Conservation (phyloP, 2,797 vertebrate genomes). For the Gastrophryne carolinensis region DNA sequence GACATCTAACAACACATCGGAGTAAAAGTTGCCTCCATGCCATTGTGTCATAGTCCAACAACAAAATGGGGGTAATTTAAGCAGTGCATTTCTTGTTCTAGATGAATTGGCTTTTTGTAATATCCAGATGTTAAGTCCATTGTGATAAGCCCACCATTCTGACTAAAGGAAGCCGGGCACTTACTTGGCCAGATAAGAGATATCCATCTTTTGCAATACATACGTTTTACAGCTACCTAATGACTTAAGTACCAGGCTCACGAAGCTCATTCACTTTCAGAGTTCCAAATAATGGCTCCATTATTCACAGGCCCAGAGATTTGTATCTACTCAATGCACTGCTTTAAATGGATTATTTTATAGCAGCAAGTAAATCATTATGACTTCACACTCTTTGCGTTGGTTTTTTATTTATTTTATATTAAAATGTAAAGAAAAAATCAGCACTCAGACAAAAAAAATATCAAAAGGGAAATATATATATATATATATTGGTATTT, state of each 20-base stretch:
- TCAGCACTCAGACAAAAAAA: too few species aligned
- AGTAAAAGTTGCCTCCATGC: slow-evolving; percentile 9
- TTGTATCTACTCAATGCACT: background rate
- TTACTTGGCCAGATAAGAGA: slow-evolving; percentile 24
- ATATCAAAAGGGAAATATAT: too few species aligned
- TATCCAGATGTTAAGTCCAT: slow-evolving; percentile 32
- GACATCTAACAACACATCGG: slow-evolving; percentile 7
- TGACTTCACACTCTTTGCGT: background rate
- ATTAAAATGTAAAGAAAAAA: background rate
- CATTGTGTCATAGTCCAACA: slow-evolving; percentile 8
- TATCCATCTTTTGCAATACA: slow-evolving; percentile 7
- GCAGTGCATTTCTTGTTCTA: slow-evolving; percentile 9
- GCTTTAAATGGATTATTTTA: background rate
- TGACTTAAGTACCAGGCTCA: background rate
- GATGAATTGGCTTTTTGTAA: slow-evolving; percentile 35
- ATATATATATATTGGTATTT: too few species aligned
- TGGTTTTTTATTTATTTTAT: background rate
- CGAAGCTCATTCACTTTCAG: background rate
- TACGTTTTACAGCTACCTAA: background rate
- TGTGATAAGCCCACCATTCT: slow-evolving; percentile 29
- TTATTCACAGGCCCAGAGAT: too few species aligned
- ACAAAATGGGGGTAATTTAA: slow-evolving; percentile 27
- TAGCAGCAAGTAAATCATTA: background rate
- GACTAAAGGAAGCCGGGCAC: slow-evolving; percentile 10
- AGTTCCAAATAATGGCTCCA: background rate